phyloP scores from a whole-genome alignment of 2,888 invertebrate genomes.

The Chaetogeoica ovagalla region DNA sequence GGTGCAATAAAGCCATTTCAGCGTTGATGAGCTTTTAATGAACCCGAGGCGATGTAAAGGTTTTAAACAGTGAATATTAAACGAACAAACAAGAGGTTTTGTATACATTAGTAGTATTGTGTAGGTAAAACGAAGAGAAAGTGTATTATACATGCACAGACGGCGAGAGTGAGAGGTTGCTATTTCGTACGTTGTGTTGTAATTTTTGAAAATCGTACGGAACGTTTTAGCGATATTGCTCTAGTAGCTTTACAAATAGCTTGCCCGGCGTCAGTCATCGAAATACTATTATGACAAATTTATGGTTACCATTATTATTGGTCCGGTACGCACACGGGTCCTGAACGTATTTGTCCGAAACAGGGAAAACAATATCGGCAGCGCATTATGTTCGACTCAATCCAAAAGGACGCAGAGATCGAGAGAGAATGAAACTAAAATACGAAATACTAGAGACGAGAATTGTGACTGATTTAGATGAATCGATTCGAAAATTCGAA shows the following conservation, averaged over 20 bases:
- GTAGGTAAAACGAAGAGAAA: not conserved
- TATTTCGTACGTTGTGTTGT: not conserved
- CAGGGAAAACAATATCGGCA: too few relatives aligned
- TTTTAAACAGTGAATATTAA: conserved; percentile 50
- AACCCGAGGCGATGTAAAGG: conserved; percentile 31
- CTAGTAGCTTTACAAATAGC: not conserved
- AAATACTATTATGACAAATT: not conserved
- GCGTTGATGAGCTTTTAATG: conserved; percentile 48
- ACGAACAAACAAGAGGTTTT: conserved; percentile 42
- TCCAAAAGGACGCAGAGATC: too few relatives aligned
- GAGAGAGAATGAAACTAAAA: too few relatives aligned
- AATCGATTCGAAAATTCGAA: too few relatives aligned
- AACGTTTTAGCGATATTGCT: not conserved
- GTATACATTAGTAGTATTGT: not conserved
- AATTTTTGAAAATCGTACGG: conserved; percentile 7
- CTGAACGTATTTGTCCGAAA: too few relatives aligned
- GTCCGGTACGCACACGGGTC: too few relatives aligned
- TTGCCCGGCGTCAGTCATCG: not conserved
- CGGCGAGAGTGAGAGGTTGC: not conserved
- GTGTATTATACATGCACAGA: not conserved
- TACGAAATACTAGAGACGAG: too few relatives aligned
- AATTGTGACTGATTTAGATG: too few relatives aligned
- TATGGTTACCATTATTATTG: too few relatives aligned
- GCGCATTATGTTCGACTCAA: too few relatives aligned
- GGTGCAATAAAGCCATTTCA: not conserved